phyloP scores from a whole-genome alignment of 2,888 invertebrate genomes.

The Quadroppia sp. region DNA sequence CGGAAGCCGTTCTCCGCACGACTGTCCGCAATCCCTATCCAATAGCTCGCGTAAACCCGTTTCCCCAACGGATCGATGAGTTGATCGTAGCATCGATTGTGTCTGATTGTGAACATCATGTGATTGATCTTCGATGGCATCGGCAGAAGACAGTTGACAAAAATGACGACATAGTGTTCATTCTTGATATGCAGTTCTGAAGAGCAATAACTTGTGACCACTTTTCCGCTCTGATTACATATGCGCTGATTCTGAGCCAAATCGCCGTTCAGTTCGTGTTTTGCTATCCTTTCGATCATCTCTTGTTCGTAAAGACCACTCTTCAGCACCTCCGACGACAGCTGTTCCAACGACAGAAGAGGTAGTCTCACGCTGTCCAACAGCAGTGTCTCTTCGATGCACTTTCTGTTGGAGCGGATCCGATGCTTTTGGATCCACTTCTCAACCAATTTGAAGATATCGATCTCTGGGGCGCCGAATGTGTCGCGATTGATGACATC shows the following conservation, averaged over 20 bases:
- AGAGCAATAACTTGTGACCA: background rate
- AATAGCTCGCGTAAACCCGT: background rate
- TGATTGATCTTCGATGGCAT: constrained; percentile 35
- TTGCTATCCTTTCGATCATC: constrained; percentile 2
- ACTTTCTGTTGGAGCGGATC: background rate
- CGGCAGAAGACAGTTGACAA: constrained; percentile 10
- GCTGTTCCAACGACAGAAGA: background rate
- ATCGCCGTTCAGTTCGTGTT: constrained; percentile 6
- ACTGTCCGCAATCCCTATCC: constrained; percentile 26
- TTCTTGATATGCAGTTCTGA: background rate
- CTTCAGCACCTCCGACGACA: background rate
- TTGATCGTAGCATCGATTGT: too few relatives aligned
- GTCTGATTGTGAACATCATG: constrained; percentile 5
- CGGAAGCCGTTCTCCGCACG: constrained; percentile 19
- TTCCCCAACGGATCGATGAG: background rate
- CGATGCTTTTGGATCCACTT: constrained; percentile 11
- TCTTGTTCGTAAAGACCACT: constrained; percentile 1
- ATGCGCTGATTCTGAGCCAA: constrained; percentile 13
- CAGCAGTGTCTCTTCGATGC: constrained; percentile 10
- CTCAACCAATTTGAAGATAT: constrained; percentile 2
- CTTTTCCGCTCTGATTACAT: constrained; percentile 12
- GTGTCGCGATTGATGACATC: constrained; percentile 20
- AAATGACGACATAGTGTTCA: background rate
- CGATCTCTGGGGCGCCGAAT: constrained; percentile 11
- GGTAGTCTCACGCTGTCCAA: constrained; percentile 3